Evolutionary conservation across 2,888 invertebrate genomes (phyloP).

Genomic region (Leptarthrus brevirostris): DNA sequence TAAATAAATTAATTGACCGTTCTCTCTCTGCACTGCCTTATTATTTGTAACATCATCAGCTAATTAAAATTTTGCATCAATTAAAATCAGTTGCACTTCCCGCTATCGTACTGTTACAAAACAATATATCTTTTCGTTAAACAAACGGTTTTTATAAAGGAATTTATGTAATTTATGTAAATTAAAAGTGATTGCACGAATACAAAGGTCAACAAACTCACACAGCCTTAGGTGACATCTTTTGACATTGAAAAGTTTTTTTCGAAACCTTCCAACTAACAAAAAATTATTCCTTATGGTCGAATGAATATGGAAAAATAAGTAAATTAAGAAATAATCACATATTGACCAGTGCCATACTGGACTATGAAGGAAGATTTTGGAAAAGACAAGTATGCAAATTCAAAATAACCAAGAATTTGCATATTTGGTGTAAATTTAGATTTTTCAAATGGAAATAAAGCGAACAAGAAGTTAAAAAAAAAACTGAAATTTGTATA

Average conservation of each 20-base stretch:
- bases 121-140: neutral
- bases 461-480: neutral
- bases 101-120: too few relatives aligned
- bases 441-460: neutral
- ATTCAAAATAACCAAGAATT: neutral
- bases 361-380: neutral
- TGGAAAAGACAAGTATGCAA: neutral
- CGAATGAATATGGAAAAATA: neutral
- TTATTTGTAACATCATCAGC: too few relatives aligned
- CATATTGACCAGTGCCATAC: neutral
- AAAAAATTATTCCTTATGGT: neutral
- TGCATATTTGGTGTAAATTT: neutral
- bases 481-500: neutral
- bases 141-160: neutral
- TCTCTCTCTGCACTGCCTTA: too few relatives aligned
- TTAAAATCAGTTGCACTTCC: too few relatives aligned
- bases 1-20: too few relatives aligned
- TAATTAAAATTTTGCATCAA: too few relatives aligned
- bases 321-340: neutral
- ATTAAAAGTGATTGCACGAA: slow-evolving; percentile 6
- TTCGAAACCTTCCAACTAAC: slow-evolving; percentile 6
- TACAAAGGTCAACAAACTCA: slow-evolving; percentile 38
- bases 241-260: neutral
- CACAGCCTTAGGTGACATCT: slow-evolving; percentile 2
- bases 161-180: slow-evolving; percentile 31